A percentile compares a stretch with the other conserved stretches of the same genome.
Conservation (phyloP, 2,113 vertebrate genomes). For the Cyanoramphus novaezelandiae region DNA sequence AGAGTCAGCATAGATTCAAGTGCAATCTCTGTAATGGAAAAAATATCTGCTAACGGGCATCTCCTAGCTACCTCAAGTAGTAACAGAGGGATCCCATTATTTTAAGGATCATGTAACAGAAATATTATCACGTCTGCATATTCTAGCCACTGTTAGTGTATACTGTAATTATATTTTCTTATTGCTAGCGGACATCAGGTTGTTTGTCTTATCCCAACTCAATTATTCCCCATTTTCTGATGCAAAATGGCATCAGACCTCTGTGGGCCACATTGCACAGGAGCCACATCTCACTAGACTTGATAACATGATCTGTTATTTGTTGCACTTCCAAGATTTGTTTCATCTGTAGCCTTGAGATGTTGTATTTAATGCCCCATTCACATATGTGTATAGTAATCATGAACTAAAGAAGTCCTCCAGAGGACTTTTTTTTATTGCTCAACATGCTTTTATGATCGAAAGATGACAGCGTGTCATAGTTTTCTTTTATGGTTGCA, state of each 20-base stretch:
- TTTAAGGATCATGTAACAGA: background rate
- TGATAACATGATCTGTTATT: constrained; percentile 30
- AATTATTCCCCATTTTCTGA: background rate
- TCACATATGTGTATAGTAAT: constrained; percentile 15
- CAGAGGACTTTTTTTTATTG: background rate
- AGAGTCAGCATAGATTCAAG: background rate
- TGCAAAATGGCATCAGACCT: background rate
- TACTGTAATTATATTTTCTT: background rate
- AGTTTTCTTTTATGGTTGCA: background rate
- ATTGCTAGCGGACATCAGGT: background rate
- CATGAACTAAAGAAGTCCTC: background rate
- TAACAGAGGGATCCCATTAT: background rate
- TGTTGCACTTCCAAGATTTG: constrained; percentile 30
- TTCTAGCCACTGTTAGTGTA: background rate
- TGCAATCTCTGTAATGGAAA: background rate
- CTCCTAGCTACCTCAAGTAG: background rate
- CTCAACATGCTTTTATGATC: constrained; percentile 16
- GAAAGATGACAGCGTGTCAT: background rate
- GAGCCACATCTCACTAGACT: background rate
- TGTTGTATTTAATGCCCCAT: background rate
- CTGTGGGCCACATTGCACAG: background rate
- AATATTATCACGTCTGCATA: background rate
- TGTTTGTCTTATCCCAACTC: background rate
- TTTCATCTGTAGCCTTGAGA: background rate
- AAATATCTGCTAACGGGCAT: background rate